Evolutionary conservation across 1,140 invertebrate species (phyloP), one percentile per base, ranked within the genome.

Genomic region (Aphelinus atriplicis): DNA sequence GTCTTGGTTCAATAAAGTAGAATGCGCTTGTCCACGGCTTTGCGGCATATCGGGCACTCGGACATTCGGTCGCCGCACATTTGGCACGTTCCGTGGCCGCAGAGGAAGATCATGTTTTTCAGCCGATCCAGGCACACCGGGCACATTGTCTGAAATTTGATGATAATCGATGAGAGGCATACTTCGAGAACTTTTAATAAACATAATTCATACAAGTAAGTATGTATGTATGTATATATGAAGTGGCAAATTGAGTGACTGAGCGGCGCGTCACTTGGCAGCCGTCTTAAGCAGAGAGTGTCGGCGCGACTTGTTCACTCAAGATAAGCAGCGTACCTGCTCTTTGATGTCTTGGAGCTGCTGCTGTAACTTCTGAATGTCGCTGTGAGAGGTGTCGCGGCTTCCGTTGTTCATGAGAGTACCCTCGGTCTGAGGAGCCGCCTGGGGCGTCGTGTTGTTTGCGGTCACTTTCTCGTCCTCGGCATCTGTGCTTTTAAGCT

Each of bases 101-200:
- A 99, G 3, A 98, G 90, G 89, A 98, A 99, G 79, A 98, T 97
- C 96, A 99, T 98, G 87, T 99, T 99, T 89, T 98, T 98, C 81
- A 98, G 90, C 45, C 97, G 92, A 89, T 99, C 97, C 90, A 99
- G 91, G 88, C 97, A 99, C 62, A 99, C 96, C 3, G 97, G 97
- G 83, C 97, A 99, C 93, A 97, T 97, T 1, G 97, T 98, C 96
- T 98, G 90, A 2, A 90, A 91, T 26, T 26, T 26, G 26, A 26
- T 26, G 26, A 26, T 26, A 26, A 26, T 26, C 26, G 26, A 26
- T 26, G 26, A 26, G 26, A 26, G 26, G 26, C 26, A 26, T 26
- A 26, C 26, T 0, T 26, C 26, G 26, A 26, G 26, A 26, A 26
- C 26, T 26, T 26, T 26, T 26, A 26, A 26, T 26, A 26, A 26